Conservation (phyloP, 2,113 vertebrate genomes). For the Oreochromis niloticus region DNA sequence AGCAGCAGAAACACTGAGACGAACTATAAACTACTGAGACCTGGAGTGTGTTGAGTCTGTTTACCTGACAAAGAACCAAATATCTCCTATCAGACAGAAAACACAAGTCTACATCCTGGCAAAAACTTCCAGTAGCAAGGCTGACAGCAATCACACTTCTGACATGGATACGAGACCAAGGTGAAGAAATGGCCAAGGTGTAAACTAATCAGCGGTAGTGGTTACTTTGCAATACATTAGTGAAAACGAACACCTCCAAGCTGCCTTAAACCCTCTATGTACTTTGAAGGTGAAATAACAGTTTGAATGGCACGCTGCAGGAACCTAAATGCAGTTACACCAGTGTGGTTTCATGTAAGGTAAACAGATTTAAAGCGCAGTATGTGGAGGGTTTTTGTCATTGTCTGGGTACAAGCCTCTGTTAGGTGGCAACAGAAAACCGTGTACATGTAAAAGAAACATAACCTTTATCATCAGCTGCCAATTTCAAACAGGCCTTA, state of each 20-base stretch:
- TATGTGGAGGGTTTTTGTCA: constrained; percentile 74
- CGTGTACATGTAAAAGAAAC: constrained; percentile 43
- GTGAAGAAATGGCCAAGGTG: constrained; percentile 27
- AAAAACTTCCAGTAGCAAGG: constrained; percentile 56
- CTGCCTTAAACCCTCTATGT: constrained; percentile 97
- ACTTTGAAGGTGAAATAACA: constrained; percentile 53
- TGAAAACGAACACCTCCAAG: constrained; percentile 64
- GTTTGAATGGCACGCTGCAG: not conserved
- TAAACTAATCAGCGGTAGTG: constrained; percentile 36
- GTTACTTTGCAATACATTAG: constrained; percentile 34
- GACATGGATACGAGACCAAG: constrained; percentile 30
- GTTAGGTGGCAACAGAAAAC: constrained; percentile 14
- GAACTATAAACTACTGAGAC: constrained; percentile 34
- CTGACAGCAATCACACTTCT: constrained; percentile 37
- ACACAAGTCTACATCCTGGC: constrained; percentile 32
- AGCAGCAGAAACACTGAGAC: constrained; percentile 22
- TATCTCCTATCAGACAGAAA: constrained; percentile 43
- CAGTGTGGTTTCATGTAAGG: not conserved
- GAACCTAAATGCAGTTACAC: constrained; percentile 8
- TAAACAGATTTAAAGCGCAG: not conserved
- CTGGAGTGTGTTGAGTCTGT: constrained; percentile 34
- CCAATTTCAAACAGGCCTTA: constrained; percentile 74
- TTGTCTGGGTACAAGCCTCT: constrained; percentile 62
- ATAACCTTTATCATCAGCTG: constrained; percentile 65
- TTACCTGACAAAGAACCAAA: constrained; percentile 60